Base-by-base conservation (phyloP, 2,888 invertebrate genomes). In the Hirtodrosophila alboralis region DNA sequence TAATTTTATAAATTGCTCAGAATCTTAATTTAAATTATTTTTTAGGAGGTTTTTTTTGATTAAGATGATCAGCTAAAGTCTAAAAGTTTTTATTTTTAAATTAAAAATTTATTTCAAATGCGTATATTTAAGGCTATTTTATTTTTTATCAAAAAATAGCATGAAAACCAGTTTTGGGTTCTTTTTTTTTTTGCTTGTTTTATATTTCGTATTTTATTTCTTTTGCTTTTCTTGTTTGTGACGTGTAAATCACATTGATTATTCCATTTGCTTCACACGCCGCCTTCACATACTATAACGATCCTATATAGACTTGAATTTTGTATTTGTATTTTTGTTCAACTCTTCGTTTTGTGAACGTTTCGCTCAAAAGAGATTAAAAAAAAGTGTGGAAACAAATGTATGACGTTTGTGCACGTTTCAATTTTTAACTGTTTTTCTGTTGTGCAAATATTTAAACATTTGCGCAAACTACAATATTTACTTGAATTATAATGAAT, bases 351-450 rank as follows among this genome's bases (percentile, higher is more conserved):
- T 56, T 23, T 16, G 16, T 16, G 14, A 31, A 34, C 43, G 48
- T 34, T 10, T 28, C 33, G 21, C 27, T 12, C n/a, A 37, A 26
- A n/a, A 41, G n/a, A 38, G 6, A 51, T 41, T 45, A 13, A 7
- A 31, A 7, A 31, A 31, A 27, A 26, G 36, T n/a, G 13, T 26
- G 34, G 7, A 13, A 28, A 52, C 18, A 43, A 47, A 31, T 21
- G 28, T 18, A n/a, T 53, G 59, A 65, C 38, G 53, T 37, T 37
- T 31, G 12, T 44, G 53, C 47, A 69, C 72, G 72, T 65, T 71
- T 68, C 1, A 27, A 38, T 26, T 26, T 28, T 67, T 7, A 23
- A 44, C 38, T 12, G 40, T 67, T 36, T 33, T 47, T 38, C 30
- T 49, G 49, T 37, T 57, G 33, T 47, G 43, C 40, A 71, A 71